Conservation (phyloP, 2,113 vertebrate genomes). For the Dasyurus viverrinus region DNA sequence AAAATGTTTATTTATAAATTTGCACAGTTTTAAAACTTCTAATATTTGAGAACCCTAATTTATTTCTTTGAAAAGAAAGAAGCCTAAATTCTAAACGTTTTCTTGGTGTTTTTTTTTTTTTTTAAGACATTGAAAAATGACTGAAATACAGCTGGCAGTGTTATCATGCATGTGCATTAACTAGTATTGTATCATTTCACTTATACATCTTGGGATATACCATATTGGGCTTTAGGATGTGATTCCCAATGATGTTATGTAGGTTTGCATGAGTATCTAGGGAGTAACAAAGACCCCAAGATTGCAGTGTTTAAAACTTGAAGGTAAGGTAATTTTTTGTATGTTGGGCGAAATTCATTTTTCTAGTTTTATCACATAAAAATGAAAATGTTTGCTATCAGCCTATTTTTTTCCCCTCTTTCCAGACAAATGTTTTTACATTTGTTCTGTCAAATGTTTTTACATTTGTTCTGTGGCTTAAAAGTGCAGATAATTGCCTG, state of each 20-base stretch:
- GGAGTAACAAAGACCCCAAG: slow-evolving; percentile 61
- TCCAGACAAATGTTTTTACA: slow-evolving; percentile 10
- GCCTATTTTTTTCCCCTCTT: slow-evolving; percentile 29
- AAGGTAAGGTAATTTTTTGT: slow-evolving; percentile 47
- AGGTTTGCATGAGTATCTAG: slow-evolving; percentile 59
- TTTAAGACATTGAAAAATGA: slow-evolving; percentile 59
- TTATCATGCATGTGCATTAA: neutral
- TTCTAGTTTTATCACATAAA: slow-evolving; percentile 37
- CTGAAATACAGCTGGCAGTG: slow-evolving; percentile 49
- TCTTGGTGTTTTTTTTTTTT: slow-evolving; percentile 23
- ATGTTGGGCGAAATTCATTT: slow-evolving; percentile 40
- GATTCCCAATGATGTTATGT: slow-evolving; percentile 19
- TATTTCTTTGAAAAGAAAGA: slow-evolving; percentile 68
- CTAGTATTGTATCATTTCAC: slow-evolving; percentile 29
- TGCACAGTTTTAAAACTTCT: slow-evolving; percentile 58
- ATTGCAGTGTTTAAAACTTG: slow-evolving; percentile 33
- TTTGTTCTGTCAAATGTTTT: slow-evolving; percentile 46
- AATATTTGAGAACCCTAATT: slow-evolving; percentile 71
- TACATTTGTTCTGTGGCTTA: slow-evolving; percentile 44
- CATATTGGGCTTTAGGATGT: slow-evolving; percentile 53
- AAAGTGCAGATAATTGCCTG: slow-evolving; percentile 38
- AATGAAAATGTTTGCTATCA: slow-evolving; percentile 33
- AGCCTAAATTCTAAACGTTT: slow-evolving; percentile 33
- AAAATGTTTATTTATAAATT: slow-evolving; percentile 75
- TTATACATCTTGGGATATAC: slow-evolving; percentile 26